A percentile compares a stretch with the other conserved stretches of the same genome.
These are phyloP conservation scores for Ceratosolen fusciceps DNA, from an alignment of 1,140 invertebrate species.

Conservation along the genomic window DNA sequence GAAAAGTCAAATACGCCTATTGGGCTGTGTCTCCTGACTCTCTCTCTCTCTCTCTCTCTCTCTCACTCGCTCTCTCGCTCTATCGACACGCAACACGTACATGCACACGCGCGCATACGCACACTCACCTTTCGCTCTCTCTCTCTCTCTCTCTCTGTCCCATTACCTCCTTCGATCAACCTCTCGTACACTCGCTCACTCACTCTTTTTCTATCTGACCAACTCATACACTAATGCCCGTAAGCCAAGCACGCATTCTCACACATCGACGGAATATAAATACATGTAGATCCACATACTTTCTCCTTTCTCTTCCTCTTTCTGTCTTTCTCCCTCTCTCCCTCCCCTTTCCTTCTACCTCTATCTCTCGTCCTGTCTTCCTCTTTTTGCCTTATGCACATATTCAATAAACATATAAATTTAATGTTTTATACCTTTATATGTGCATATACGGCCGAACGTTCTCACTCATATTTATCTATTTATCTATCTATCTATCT, in stretches of 20 bases:
- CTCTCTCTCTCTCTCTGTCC: slow-evolving; percentile 11
- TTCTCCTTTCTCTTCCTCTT: too few species aligned
- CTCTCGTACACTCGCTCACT: slow-evolving; percentile 12
- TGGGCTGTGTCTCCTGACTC: not conserved
- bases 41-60: not conserved
- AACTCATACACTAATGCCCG: slow-evolving; percentile 15
- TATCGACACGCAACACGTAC: too few species aligned
- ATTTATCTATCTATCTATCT: too few species aligned
- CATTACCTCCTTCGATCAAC: slow-evolving; percentile 9
- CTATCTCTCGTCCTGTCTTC: too few species aligned
- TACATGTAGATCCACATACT: too few species aligned
- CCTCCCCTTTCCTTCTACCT: too few species aligned
- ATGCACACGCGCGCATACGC: not conserved
- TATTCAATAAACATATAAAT: not conserved
- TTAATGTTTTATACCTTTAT: too few species aligned
- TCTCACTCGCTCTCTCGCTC: not conserved
- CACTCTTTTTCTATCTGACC: slow-evolving; percentile 26
- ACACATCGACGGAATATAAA: too few species aligned
- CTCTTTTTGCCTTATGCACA: not conserved
- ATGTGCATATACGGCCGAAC: too few species aligned
- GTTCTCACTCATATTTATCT: too few species aligned
- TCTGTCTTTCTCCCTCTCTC: too few species aligned
- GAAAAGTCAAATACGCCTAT: too few species aligned
- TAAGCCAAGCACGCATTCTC: not conserved
- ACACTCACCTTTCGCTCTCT: slow-evolving; percentile 45